These are phyloP conservation scores for Leptodactylus fallax DNA, from an alignment of 2,797 vertebrate species.

Conservation along the genomic window DNA sequence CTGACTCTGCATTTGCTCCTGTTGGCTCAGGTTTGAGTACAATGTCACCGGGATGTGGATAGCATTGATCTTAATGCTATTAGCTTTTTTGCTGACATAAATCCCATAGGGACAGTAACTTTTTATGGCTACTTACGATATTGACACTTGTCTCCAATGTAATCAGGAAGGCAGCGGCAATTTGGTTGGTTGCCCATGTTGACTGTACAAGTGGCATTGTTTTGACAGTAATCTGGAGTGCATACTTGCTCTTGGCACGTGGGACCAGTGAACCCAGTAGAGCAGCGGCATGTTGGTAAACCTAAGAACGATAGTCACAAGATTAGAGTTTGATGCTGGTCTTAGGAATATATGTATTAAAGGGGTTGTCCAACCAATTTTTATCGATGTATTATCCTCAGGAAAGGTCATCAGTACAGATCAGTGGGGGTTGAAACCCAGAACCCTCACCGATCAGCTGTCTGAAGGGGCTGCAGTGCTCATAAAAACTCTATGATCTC, in stretches of 20 bases:
- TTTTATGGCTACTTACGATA: constrained; percentile 81
- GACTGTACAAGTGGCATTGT: constrained; percentile 88
- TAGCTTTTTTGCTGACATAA: neutral
- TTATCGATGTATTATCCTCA: no score
- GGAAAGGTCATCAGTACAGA: no score
- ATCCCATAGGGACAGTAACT: neutral
- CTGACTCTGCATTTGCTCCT: neutral
- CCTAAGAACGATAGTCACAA: constrained; percentile 73
- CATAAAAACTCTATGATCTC: no score
- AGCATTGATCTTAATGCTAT: neutral
- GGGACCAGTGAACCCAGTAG: constrained; percentile 89
- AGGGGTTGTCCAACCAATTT: no score
- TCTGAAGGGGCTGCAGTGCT: no score
- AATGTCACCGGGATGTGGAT: neutral
- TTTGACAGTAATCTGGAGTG: constrained; percentile 84
- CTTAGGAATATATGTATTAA: no score
- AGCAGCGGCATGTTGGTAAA: constrained; percentile 92
- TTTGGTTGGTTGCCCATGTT: constrained; percentile 93
- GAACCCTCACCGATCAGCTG: no score
- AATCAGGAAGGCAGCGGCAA: constrained; percentile 83
- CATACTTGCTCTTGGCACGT: constrained; percentile 89
- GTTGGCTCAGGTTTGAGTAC: neutral
- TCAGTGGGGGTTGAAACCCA: no score
- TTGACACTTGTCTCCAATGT: constrained; percentile 92
- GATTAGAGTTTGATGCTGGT: neutral